Evolutionary conservation across 1,140 invertebrate genomes (phyloP), one percentile per base, ranked within the genome.

Genomic region (Spodoptera frugiperda): DNA sequence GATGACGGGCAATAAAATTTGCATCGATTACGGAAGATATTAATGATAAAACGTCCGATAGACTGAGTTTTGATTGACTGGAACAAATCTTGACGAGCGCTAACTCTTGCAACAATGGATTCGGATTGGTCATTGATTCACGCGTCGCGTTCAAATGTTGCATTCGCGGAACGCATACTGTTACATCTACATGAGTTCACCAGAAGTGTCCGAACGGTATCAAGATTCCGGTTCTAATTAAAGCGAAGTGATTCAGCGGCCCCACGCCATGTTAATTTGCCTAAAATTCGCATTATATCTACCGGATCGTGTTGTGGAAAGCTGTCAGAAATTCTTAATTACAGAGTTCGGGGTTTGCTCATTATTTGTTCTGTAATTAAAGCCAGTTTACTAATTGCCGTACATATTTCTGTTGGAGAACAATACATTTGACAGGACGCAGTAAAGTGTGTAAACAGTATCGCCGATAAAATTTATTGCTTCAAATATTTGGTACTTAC

Each of bases 221-320:
- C 74, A 77, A 79, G 81, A 89, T 87, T 86, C 87, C 86, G 87
- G 84, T 88, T 90, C 87, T 88, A 91, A 91, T 91, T 91, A 91
- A 89, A 89, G 78, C 78, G 49, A 57, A 83, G 81, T 92, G 90
- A 93, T 82, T 91, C 89, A 91, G 78, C 82, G 79, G 82, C 84
- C 76, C 55, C 82, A 72, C 48, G 75, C 46, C 61, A 75, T 86
- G 80, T 79, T 85, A 86, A 91, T 90, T 89, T 88, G 80, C 80
- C 81, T 90, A 85, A 87, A 88, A 87, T 88, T 82, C 82, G 81
- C 81, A 81, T 86, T 82, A 83, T 74, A 63, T 80, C 74, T 87
- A 84, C 84, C 80, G 78, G 82, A 72, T 81, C 63, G 70, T 54
- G 55, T 78, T 81, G 77, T 72, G 61, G 71, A 81, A 73, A 59